Evolutionary conservation across 2,888 invertebrate species (phyloP).

Genomic region (Parascotia fuliginaria): DNA sequence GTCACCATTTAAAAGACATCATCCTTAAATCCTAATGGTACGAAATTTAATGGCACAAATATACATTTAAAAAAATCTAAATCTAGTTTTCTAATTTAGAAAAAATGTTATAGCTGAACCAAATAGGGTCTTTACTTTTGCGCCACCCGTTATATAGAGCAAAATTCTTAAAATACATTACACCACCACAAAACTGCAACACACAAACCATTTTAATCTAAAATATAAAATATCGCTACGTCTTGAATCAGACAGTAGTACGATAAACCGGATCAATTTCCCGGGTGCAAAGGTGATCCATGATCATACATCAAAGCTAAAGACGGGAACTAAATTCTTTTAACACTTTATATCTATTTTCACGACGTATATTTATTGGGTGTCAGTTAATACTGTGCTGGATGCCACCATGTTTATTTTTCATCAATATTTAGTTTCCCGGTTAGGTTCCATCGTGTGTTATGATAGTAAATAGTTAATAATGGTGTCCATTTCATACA

Average conservation of each 20-base stretch:
- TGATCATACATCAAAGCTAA: slow-evolving; percentile 44
- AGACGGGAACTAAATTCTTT: slow-evolving; percentile 46
- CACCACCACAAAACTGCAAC: no score
- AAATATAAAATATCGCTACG: background rate
- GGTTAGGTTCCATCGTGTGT: background rate
- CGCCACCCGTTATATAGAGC: no score
- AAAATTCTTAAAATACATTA: no score
- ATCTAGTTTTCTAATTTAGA: no score
- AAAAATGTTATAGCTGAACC: no score
- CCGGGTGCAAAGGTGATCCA: slow-evolving; percentile 40
- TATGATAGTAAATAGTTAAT: background rate
- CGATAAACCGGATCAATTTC: slow-evolving; percentile 34
- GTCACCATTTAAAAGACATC: no score
- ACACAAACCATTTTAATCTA: no score
- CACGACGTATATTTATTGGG: slow-evolving; percentile 43
- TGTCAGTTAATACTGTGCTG: slow-evolving; percentile 39
- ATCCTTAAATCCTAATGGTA: no score
- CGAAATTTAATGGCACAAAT: no score
- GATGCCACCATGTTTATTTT: slow-evolving; percentile 32
- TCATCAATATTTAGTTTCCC: slow-evolving; percentile 1
- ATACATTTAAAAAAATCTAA: no score
- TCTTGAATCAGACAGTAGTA: slow-evolving; percentile 3
- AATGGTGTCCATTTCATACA: background rate
- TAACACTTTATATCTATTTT: slow-evolving; percentile 49
- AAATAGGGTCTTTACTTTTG: no score